phyloP scores from a whole-genome alignment of 2,888 invertebrate genomes.

The Trisateles emortualis region DNA sequence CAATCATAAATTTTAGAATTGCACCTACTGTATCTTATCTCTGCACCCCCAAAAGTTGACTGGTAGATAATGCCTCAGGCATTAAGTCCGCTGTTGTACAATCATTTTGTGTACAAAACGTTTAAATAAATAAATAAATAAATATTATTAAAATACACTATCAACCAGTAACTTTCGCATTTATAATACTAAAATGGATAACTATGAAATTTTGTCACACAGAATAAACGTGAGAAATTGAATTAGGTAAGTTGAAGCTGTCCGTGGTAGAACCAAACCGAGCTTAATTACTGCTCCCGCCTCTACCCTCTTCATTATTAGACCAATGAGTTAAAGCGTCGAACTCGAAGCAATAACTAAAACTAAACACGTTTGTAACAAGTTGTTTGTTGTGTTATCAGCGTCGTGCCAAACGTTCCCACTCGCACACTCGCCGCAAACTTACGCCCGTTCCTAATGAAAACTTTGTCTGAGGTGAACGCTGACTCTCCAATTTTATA shows the following conservation, averaged over 20 bases:
- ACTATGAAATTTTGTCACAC: no score
- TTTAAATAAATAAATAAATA: no score
- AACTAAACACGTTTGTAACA: constrained; percentile 87
- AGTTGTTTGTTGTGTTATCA: constrained; percentile 87
- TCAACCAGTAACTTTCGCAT: no score
- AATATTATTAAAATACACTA: no score
- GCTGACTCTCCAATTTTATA: constrained; percentile 65
- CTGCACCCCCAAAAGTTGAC: no score
- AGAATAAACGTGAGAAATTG: constrained; percentile 23
- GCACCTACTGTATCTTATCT: no score
- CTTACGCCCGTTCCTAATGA: constrained; percentile 80
- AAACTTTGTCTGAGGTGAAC: constrained; percentile 79
- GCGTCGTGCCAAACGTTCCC: constrained; percentile 81
- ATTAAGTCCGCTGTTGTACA: no score
- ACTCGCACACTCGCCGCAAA: constrained; percentile 79
- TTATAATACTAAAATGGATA: no score
- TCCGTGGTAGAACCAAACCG: constrained; percentile 56
- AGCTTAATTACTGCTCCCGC: constrained; percentile 70
- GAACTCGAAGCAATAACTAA: constrained; percentile 85
- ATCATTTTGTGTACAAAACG: no score
- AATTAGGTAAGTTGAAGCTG: constrained; percentile 36
- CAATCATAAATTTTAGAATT: no score
- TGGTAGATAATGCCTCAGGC: no score
- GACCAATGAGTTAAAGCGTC: constrained; percentile 83
- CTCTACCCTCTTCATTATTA: constrained; percentile 78